These are phyloP conservation scores for Hyphantria cunea DNA, from an alignment of 1,140 invertebrate genomes.

Conservation along the genomic window DNA sequence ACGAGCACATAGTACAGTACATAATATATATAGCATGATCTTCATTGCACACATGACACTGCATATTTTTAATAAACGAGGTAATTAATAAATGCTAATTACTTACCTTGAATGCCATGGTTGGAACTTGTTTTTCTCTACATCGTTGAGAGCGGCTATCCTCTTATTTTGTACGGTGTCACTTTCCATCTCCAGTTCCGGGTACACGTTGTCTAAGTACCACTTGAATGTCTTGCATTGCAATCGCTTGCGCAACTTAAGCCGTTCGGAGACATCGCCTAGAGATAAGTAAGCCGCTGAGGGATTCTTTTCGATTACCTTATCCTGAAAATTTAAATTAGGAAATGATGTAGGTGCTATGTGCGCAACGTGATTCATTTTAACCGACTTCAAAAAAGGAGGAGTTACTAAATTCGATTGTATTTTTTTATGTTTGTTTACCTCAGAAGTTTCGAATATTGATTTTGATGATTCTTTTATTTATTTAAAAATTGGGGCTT, in stretches of 20 bases:
- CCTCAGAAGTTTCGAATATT: no score
- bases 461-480: no score
- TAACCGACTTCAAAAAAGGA: no score
- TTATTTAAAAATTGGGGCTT: no score
- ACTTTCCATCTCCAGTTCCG: constrained; percentile 87
- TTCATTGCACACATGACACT: no score
- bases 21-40: no score
- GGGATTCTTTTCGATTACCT: constrained; percentile 88
- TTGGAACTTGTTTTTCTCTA: constrained; percentile 86
- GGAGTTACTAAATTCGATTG: no score
- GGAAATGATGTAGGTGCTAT: no score
- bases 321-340: constrained; percentile 83
- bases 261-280: constrained; percentile 91
- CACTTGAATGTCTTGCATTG: constrained; percentile 95
- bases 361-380: no score
- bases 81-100: neutral
- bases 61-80: no score
- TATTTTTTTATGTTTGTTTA: no score
- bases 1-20: no score
- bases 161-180: constrained; percentile 85
- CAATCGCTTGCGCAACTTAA: constrained; percentile 86
- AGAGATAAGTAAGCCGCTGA: constrained; percentile 85
- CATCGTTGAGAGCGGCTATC: constrained; percentile 78
- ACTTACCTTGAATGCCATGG: constrained; percentile 88
- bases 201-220: constrained; percentile 97